Evolutionary conservation across 2,113 vertebrate genomes (phyloP).

Genomic region (Podarcis raffonei): DNA sequence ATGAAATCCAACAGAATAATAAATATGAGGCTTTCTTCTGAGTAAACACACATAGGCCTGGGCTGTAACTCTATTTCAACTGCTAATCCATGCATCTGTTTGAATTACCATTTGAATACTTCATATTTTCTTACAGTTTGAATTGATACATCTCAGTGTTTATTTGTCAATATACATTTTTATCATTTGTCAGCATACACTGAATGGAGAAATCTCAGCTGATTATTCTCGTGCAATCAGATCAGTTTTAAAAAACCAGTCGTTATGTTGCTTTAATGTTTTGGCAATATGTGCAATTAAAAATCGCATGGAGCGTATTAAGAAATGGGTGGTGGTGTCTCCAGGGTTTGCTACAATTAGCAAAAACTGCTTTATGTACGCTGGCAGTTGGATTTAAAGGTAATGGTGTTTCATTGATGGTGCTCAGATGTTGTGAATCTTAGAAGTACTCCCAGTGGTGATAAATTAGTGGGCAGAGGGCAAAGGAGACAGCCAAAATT

Average conservation of each 20-base stretch:
- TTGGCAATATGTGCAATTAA: constrained; percentile 45
- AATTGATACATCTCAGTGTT: background rate
- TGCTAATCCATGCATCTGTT: constrained; percentile 4
- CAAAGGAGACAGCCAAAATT: constrained; percentile 61
- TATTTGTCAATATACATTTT: background rate
- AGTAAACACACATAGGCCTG: background rate
- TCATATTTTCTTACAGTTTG: background rate
- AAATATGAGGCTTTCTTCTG: background rate
- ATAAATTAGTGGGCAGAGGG: constrained; percentile 60
- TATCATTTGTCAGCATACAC: background rate
- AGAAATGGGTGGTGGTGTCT: constrained; percentile 46
- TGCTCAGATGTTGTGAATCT: constrained; percentile 62
- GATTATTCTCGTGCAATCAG: background rate
- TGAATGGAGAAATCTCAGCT: background rate
- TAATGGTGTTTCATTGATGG: constrained; percentile 46
- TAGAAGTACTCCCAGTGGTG: constrained; percentile 58
- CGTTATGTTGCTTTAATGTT: background rate
- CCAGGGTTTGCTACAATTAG: constrained; percentile 43
- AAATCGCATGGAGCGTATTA: constrained; percentile 30
- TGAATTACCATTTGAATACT: background rate
- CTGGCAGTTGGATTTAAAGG: constrained; percentile 2
- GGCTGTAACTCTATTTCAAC: background rate
- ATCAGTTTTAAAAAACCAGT: background rate
- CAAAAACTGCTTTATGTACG: constrained; percentile 45
- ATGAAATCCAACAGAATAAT: background rate